Percentiles rank a stretch among this genome's conserved stretches.
These are phyloP conservation scores for Dichetophora obliterata DNA, from an alignment of 2,888 invertebrate genomes.

Conservation along the genomic window DNA sequence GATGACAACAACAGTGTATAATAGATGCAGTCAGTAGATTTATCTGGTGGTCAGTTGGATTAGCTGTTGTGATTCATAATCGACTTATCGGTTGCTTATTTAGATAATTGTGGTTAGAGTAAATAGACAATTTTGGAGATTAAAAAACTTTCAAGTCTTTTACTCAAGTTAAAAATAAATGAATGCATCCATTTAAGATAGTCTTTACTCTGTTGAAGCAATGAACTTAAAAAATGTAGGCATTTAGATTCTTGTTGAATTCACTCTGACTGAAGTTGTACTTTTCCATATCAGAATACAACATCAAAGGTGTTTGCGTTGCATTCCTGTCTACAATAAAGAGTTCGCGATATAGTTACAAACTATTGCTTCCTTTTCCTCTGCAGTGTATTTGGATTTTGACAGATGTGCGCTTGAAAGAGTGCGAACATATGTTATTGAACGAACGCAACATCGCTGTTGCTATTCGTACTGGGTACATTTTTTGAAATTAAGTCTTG, in stretches of 20 bases:
- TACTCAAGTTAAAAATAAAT: no score
- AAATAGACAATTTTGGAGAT: background rate
- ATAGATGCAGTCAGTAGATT: background rate
- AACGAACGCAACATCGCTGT: no score
- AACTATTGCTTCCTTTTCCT: background rate
- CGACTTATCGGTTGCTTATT: background rate
- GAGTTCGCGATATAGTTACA: background rate
- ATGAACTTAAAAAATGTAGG: no score
- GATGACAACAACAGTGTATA: background rate
- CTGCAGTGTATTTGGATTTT: background rate
- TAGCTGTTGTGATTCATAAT: background rate
- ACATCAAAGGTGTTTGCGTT: constrained; percentile 1
- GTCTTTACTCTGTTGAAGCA: no score
- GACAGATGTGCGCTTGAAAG: background rate
- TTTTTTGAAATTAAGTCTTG: no score
- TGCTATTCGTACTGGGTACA: no score
- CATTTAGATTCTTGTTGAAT: no score
- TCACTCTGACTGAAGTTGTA: no score
- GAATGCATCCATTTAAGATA: no score
- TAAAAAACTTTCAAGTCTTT: background rate
- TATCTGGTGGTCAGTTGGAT: background rate
- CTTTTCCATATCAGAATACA: no score
- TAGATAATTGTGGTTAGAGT: background rate
- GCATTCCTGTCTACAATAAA: background rate
- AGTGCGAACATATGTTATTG: background rate